These are phyloP conservation scores for Tetragonisca angustula DNA, from an alignment of 2,888 invertebrate genomes.

Conservation along the genomic window DNA sequence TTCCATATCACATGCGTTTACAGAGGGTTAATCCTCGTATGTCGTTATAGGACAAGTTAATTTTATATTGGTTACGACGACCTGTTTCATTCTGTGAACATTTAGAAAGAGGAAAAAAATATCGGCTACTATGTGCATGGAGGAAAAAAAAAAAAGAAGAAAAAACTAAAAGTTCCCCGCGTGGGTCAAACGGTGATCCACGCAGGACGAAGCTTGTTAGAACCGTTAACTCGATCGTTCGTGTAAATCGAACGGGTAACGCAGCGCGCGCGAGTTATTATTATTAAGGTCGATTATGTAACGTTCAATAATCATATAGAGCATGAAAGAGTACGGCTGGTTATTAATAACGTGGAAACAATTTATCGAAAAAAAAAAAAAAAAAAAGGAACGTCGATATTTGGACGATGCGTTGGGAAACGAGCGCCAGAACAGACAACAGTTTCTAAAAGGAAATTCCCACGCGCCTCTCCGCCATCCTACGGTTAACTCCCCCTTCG, in stretches of 20 bases:
- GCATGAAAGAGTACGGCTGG: background rate
- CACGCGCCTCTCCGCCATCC: background rate
- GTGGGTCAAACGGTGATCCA: background rate
- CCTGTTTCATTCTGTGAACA: background rate
- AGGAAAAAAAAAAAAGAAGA: background rate
- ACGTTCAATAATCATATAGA: conserved; percentile 21
- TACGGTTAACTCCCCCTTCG: background rate
- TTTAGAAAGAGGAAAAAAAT: background rate
- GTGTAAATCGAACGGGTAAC: conserved; percentile 10
- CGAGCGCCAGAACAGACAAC: background rate
- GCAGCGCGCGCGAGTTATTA: background rate
- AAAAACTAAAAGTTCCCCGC: background rate
- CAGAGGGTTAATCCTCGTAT: background rate
- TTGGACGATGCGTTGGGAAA: background rate
- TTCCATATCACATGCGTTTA: background rate
- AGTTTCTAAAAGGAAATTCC: conserved; percentile 10
- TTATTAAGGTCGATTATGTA: conserved; percentile 25
- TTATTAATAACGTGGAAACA: conserved; percentile 11
- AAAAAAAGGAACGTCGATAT: background rate
- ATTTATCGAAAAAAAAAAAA: background rate
- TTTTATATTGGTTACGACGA: background rate
- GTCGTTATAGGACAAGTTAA: background rate
- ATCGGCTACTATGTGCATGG: background rate
- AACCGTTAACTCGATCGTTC: conserved; percentile 22
- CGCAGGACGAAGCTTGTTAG: conserved; percentile 18